phyloP scores from a whole-genome alignment of 2,888 invertebrate species.

The Eugnorisma glareosa region DNA sequence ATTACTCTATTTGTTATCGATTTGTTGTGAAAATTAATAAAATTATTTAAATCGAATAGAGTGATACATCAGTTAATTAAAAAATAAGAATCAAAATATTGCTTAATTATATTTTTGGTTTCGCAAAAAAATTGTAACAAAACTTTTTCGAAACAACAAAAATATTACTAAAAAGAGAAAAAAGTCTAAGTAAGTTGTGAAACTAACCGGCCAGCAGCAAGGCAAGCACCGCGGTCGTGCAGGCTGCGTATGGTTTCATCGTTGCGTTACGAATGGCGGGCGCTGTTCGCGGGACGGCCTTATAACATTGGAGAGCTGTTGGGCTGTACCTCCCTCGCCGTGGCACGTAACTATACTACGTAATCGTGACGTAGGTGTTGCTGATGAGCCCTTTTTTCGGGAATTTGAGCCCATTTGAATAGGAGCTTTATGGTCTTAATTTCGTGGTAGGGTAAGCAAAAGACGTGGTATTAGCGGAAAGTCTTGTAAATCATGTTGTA shows the following conservation, averaged over 20 bases:
- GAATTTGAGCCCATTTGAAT: constrained; percentile 22
- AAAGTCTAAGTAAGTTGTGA: constrained; percentile 43
- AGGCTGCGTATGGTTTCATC: constrained; percentile 80
- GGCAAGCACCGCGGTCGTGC: constrained; percentile 77
- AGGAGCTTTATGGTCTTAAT: constrained; percentile 27
- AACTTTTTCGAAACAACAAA: neutral
- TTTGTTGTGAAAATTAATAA: neutral
- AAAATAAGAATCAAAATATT: neutral
- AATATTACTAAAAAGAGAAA: neutral
- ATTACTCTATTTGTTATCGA: neutral
- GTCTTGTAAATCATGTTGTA: neutral
- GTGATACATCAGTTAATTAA: neutral
- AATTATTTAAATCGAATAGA: neutral
- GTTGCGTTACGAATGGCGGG: constrained; percentile 81
- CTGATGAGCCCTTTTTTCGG: constrained; percentile 33
- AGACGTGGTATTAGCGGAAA: neutral
- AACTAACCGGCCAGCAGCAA: constrained; percentile 84
- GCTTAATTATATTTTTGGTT: neutral
- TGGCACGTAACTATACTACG: constrained; percentile 67
- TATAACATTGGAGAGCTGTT: constrained; percentile 79
- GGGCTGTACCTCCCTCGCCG: constrained; percentile 76
- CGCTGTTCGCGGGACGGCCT: constrained; percentile 74
- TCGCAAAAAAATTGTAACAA: neutral
- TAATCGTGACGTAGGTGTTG: constrained; percentile 47
- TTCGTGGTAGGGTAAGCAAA: constrained; percentile 28